A percentile compares a stretch with the other conserved stretches of the same genome.
These are phyloP conservation scores for Acrossocheilus wenchowensis DNA, from an alignment of 2,797 vertebrate genomes.

Conservation along the genomic window DNA sequence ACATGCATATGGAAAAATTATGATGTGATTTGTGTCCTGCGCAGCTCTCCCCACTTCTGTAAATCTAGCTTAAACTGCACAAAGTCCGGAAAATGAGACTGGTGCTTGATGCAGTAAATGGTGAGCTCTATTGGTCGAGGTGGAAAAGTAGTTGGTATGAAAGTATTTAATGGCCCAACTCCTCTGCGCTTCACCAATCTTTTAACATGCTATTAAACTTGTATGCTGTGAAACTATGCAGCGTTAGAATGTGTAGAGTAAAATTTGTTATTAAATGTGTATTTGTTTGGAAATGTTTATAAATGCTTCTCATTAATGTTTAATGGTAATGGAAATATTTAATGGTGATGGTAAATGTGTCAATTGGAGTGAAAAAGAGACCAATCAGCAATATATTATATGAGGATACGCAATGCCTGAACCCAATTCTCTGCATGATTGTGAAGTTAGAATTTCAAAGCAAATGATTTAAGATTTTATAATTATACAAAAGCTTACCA, in stretches of 20 bases:
- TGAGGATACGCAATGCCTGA: neutral
- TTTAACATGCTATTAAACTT: neutral
- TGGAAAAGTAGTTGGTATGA: neutral
- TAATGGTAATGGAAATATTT: too few relatives aligned
- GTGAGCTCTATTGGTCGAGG: neutral
- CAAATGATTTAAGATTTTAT: neutral
- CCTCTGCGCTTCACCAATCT: neutral
- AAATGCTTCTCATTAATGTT: too few relatives aligned
- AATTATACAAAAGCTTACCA: neutral
- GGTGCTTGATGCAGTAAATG: too few relatives aligned
- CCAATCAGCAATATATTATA: too few relatives aligned
- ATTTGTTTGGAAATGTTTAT: too few relatives aligned
- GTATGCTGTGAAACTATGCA: too few relatives aligned
- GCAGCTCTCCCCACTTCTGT: neutral
- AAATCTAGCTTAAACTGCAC: neutral
- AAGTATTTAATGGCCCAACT: neutral
- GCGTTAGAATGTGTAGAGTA: too few relatives aligned
- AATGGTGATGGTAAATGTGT: too few relatives aligned
- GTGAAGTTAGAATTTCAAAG: neutral
- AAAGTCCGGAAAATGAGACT: neutral
- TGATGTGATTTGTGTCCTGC: constrained; percentile 11
- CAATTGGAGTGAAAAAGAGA: neutral
- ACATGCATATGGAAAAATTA: neutral
- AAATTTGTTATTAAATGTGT: too few relatives aligned
- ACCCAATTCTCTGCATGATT: neutral